Conservation (phyloP, 2,113 vertebrate genomes). For the Megaleporinus macrocephalus region DNA sequence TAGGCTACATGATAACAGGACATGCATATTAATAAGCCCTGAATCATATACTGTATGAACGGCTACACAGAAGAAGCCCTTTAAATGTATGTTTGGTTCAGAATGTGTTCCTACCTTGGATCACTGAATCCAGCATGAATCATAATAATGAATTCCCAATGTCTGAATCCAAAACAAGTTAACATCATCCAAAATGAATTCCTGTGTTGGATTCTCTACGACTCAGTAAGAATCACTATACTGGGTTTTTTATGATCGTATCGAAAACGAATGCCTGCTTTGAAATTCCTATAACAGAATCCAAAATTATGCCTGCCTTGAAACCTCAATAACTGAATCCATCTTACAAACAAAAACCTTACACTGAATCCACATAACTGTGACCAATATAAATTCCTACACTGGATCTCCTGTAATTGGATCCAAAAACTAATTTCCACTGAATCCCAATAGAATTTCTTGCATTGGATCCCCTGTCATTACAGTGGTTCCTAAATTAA, state of each 20-base stretch:
- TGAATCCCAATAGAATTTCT: too few relatives aligned
- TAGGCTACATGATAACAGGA: not conserved
- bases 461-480: too few relatives aligned
- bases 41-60: not conserved
- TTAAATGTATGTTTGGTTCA: not conserved
- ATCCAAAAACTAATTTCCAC: too few relatives aligned
- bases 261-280: not conserved
- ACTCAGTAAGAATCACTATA: not conserved
- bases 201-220: not conserved
- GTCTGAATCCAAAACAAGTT: not conserved
- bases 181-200: not conserved
- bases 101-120: not conserved
- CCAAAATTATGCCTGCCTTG: not conserved
- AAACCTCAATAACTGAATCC: too few relatives aligned
- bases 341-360: too few relatives aligned
- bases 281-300: not conserved
- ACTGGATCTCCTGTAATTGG: too few relatives aligned
- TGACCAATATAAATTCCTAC: too few relatives aligned
- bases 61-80: not conserved
- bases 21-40: not conserved
- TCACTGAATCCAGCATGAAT: not conserved
- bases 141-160: not conserved
- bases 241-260: not conserved
- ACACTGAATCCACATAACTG: too few relatives aligned
- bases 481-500: too few relatives aligned